Evolutionary conservation across 2,113 vertebrate species (phyloP), one percentile per base, ranked within the genome.

Genomic region (Haemorhous mexicanus): DNA sequence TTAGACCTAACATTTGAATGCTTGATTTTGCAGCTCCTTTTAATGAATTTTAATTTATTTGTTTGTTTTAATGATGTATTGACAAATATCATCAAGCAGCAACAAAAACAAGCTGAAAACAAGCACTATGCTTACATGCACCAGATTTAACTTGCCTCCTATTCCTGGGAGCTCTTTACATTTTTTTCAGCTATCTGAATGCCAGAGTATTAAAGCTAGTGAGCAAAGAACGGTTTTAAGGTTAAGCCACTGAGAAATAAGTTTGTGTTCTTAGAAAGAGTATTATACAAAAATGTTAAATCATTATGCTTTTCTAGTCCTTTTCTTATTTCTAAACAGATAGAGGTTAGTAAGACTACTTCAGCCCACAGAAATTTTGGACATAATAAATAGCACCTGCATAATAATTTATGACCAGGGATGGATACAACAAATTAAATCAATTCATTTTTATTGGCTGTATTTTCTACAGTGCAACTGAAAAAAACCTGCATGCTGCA

Each of bases 21-120:
- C 33, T 66, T 91, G 55, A 88, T 87, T 93, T 87, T 91, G 50
- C 39, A 91, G 26, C 18, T 79, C n/a, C 49, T 93, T 95, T 89
- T 89, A 94, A 89, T 81, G 35, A 49, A 89, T 84, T 94, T 89
- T 81, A 89, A 94, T 90, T 85, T 81, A 50, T 75, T 87, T 79
- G 20, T 67, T 90, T 88, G 15, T 27, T 75, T 83, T 77, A 90
- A 88, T 69, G 86, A 83, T 69, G 46, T 67, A 85, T 59, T 80
- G 74, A 79, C 78, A 93, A 90, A 90, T 83, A 88, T n/a, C 39
- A 11, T 62, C 67, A 69, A 82, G 46, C 23, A 81, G 55, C n/a
- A 74, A 79, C 70, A 83, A 95, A 89, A 91, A 27, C 62, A 93
- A 91, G 26, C 7, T 53, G 62, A 91, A 91, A 91, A 91, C 49